Percentiles rank a stretch among this genome's conserved stretches.
Evolutionary conservation across 2,113 vertebrate species (phyloP).

Genomic region (Heterotis niloticus): DNA sequence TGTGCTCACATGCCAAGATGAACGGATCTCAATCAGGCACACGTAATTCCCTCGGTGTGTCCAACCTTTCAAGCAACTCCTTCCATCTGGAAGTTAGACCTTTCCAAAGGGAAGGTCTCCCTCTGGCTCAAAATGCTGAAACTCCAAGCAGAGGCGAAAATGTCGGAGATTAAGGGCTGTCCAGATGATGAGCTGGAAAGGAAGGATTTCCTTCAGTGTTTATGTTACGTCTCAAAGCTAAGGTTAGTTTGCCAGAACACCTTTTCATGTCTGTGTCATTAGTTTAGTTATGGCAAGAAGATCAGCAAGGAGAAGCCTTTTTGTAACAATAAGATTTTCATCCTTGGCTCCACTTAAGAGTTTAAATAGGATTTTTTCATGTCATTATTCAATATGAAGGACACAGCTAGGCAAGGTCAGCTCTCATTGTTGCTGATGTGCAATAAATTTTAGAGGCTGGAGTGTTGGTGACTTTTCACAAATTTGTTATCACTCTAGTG

Average conservation of each 20-base stretch:
- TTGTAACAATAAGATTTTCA: no score
- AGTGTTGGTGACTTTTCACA: no score
- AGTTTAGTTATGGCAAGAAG: no score
- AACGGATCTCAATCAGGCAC: slow-evolving; percentile 9
- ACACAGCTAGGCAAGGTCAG: no score
- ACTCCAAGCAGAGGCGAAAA: slow-evolving; percentile 17
- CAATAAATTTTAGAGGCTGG: no score
- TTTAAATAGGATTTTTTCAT: no score
- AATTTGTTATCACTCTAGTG: no score
- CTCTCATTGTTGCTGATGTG: no score
- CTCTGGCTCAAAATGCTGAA: slow-evolving; percentile 21
- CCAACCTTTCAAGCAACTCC: slow-evolving; percentile 10
- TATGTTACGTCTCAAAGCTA: slow-evolving; percentile 20
- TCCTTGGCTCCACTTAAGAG: no score
- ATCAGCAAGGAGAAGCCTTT: no score
- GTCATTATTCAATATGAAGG: no score
- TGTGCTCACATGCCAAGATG: slow-evolving; percentile 10
- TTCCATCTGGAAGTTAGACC: slow-evolving; percentile 9
- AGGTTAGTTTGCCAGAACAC: slow-evolving; percentile 13
- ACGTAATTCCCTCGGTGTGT: slow-evolving; percentile 10
- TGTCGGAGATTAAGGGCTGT: slow-evolving; percentile 4
- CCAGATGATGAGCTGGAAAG: slow-evolving; percentile 17
- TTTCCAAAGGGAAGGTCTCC: slow-evolving; percentile 18
- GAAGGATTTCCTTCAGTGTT: slow-evolving; percentile 16
- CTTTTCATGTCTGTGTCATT: no score